These are phyloP conservation scores for Ptilonorhynchus violaceus DNA, from an alignment of 2,113 vertebrate species.

Conservation along the genomic window DNA sequence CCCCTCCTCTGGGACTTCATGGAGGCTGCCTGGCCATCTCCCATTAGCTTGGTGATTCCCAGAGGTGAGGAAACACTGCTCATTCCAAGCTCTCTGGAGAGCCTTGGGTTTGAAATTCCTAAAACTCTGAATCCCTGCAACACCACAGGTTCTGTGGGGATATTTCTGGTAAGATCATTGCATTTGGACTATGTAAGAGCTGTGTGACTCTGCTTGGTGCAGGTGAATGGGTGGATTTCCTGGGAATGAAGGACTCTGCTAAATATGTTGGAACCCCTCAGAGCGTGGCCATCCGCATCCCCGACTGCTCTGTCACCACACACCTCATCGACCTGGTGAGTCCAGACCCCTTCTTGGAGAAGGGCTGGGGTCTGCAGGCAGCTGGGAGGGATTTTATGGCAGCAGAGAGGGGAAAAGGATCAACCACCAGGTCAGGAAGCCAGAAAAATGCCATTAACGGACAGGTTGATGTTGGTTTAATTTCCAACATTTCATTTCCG, in stretches of 20 bases:
- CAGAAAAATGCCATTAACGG: not conserved
- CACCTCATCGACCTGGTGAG: constrained; percentile 85
- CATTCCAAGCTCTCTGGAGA: not conserved
- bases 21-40: constrained; percentile 89
- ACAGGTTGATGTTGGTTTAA: no score
- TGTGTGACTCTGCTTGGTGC: not conserved
- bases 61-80: constrained; percentile 72
- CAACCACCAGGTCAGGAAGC: not conserved
- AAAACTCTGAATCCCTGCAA: accelerated
- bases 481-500: not conserved
- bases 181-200: not conserved
- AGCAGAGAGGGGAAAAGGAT: not conserved
- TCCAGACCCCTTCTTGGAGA: no score
- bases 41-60: constrained; percentile 87
- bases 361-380: not conserved
- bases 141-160: accelerated
- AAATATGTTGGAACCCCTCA: constrained; percentile 85
- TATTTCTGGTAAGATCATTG: accelerated
- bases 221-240: constrained; percentile 86
- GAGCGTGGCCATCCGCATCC: constrained; percentile 86
- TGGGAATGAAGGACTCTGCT: constrained; percentile 84
- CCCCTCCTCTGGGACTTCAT: constrained; percentile 89
- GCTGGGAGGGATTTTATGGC: not conserved
- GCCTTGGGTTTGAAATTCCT: not conserved
- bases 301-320: constrained; percentile 85